Conservation (phyloP, 35 echinoderm and acorn worm species). For the Apostichopus parvimensis region DNA sequence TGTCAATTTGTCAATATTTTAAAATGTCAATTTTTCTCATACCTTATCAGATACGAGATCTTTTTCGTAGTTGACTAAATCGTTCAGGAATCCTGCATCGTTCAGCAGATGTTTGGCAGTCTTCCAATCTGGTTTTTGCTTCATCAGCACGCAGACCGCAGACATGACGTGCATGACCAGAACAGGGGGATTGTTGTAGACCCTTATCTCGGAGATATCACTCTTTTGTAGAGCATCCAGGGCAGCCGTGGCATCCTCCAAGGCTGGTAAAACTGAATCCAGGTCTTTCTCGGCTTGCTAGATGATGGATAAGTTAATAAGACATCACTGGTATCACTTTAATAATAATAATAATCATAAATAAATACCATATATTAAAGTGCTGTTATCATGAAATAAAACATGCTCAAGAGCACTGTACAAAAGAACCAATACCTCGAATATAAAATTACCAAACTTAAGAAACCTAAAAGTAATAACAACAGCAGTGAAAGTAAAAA, state of each 20-base stretch:
- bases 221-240: conserved; percentile 93
- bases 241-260: conserved; percentile 88
- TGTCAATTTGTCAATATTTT: too few species aligned
- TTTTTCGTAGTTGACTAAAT: conserved; percentile 95
- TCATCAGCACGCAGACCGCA: conserved; percentile 90
- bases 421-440: too few species aligned
- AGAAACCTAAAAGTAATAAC: too few species aligned
- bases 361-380: too few species aligned
- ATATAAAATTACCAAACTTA: too few species aligned
- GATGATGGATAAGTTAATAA: not conserved
- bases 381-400: too few species aligned
- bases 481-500: too few species aligned
- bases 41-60: conserved; percentile 94
- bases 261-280: conserved; percentile 89
- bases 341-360: too few species aligned
- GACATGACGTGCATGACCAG: conserved; percentile 97
- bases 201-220: conserved; percentile 97
- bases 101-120: conserved; percentile 87
- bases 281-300: conserved; percentile 98
- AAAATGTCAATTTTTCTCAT: too few species aligned
- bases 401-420: too few species aligned
- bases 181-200: conserved; percentile 83
- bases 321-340: not conserved
- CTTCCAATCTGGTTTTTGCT: conserved; percentile 89
- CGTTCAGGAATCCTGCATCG: conserved; percentile 90